A percentile compares a stretch with the other conserved stretches of the same genome.
phyloP scores from a whole-genome alignment of 2,113 vertebrate species.

The Martes martes region DNA sequence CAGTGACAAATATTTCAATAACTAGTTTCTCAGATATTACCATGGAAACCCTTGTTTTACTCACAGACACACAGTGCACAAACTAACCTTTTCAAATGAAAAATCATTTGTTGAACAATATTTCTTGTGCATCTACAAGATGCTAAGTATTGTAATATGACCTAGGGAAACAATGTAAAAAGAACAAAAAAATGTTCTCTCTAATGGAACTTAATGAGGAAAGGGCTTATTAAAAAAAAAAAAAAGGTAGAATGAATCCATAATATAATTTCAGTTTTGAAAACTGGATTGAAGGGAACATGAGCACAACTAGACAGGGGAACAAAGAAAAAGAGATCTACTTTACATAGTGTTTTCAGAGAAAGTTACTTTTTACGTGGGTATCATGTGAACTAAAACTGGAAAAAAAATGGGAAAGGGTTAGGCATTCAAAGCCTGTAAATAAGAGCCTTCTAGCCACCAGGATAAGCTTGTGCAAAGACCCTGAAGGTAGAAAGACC shows the following conservation, averaged over 20 bases:
- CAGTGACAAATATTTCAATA: conserved; percentile 25
- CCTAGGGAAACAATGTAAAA: background rate
- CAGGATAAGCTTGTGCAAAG: background rate
- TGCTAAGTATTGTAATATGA: conserved; percentile 4
- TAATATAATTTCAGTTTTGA: background rate
- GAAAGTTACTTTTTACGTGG: background rate
- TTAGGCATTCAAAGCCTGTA: background rate
- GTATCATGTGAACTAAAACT: background rate
- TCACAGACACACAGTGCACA: background rate
- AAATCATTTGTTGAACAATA: background rate
- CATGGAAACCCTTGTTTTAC: conserved; percentile 37
- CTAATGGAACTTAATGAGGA: background rate
- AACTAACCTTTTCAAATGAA: background rate
- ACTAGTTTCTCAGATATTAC: conserved; percentile 31
- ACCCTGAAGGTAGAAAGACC: background rate
- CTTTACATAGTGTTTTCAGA: background rate
- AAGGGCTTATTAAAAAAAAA: background rate
- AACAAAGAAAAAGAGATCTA: background rate
- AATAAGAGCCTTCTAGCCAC: background rate
- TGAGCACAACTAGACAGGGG: background rate
- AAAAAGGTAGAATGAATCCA: background rate
- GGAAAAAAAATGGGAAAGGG: background rate
- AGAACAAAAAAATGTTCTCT: background rate
- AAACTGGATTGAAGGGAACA: background rate
- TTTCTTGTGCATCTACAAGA: conserved; percentile 2